These are phyloP conservation scores for Brachyalestes nurse DNA, from an alignment of 2,797 vertebrate genomes.

Conservation along the genomic window DNA sequence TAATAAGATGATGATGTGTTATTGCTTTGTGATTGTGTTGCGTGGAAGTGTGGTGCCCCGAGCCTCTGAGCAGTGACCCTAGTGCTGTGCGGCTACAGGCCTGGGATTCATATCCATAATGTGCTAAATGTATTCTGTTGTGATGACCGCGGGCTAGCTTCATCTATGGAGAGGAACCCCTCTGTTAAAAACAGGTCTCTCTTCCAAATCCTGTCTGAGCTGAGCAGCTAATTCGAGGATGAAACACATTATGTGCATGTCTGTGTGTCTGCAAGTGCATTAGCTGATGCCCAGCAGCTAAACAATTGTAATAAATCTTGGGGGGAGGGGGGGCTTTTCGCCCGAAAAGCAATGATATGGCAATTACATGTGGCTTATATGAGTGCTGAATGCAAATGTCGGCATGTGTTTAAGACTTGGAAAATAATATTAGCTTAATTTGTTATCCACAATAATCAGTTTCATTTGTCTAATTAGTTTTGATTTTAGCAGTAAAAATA, in stretches of 20 bases:
- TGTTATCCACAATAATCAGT: slow-evolving; percentile 22
- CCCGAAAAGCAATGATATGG: slow-evolving; percentile 44
- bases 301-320: slow-evolving; percentile 56
- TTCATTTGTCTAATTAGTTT: slow-evolving; percentile 36
- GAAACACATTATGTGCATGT: slow-evolving; percentile 75
- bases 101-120: slow-evolving; percentile 85
- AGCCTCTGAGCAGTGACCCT: slow-evolving; percentile 80
- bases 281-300: slow-evolving; percentile 55
- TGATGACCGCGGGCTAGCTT: slow-evolving; percentile 76
- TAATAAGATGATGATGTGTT: slow-evolving; percentile 75
- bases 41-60: slow-evolving; percentile 76
- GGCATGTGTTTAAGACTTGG: slow-evolving; percentile 44
- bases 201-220: slow-evolving; percentile 78
- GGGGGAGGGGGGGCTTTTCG: slow-evolving; percentile 9
- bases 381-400: slow-evolving; percentile 56
- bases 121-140: slow-evolving; percentile 84
- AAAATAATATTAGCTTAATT: slow-evolving; percentile 43
- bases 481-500: slow-evolving; percentile 6
- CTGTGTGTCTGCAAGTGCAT: slow-evolving; percentile 65
- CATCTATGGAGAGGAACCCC: slow-evolving; percentile 65
- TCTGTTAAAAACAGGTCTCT: slow-evolving; percentile 74
- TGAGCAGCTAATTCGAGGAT: slow-evolving; percentile 76
- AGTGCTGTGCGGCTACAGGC: slow-evolving; percentile 72
- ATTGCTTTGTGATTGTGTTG: slow-evolving; percentile 76
- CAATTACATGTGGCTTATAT: slow-evolving; percentile 39